A percentile compares a stretch with the other conserved stretches of the same genome.
Conservation (phyloP, 2,113 vertebrate species). For the Xiphorhynchus elegans region DNA sequence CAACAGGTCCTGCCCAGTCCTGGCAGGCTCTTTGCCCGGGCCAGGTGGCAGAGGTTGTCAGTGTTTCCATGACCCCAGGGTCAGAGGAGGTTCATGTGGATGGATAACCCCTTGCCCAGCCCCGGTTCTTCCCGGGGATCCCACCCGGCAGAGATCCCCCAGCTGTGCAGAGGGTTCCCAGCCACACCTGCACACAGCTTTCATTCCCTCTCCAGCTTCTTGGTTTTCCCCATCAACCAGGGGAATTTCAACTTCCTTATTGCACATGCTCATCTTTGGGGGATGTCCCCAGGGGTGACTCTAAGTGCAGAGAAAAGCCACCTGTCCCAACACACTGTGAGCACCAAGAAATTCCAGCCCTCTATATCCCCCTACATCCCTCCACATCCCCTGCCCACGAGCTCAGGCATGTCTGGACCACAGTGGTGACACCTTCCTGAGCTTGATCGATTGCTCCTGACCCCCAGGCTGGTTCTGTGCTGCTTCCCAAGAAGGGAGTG, state of each 20-base stretch:
- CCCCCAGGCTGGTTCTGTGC: not conserved
- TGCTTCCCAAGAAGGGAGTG: not conserved
- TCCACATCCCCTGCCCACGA: not conserved
- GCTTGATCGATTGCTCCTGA: not conserved
- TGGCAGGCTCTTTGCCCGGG: not conserved
- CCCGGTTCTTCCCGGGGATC: not conserved
- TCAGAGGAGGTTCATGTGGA: not conserved
- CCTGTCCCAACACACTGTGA: fast-evolving
- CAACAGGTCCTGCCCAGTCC: not conserved
- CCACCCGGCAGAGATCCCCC: not conserved
- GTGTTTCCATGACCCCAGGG: not conserved
- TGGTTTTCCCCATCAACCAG: not conserved
- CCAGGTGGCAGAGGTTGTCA: not conserved
- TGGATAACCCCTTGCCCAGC: not conserved
- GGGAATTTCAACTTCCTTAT: not conserved
- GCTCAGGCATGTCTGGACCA: fast-evolving
- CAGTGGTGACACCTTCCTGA: not conserved
- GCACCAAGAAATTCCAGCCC: not conserved
- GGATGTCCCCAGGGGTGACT: not conserved
- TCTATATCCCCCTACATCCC: not conserved
- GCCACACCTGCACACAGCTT: no score
- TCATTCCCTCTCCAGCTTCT: not conserved
- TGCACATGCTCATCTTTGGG: fast-evolving
- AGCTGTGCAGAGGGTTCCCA: fast-evolving
- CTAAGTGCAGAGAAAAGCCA: not conserved